Percentiles rank a stretch among this genome's conserved stretches.
Evolutionary conservation across 2,113 vertebrate species (phyloP).

Genomic region (Corythornis madagascariensis): DNA sequence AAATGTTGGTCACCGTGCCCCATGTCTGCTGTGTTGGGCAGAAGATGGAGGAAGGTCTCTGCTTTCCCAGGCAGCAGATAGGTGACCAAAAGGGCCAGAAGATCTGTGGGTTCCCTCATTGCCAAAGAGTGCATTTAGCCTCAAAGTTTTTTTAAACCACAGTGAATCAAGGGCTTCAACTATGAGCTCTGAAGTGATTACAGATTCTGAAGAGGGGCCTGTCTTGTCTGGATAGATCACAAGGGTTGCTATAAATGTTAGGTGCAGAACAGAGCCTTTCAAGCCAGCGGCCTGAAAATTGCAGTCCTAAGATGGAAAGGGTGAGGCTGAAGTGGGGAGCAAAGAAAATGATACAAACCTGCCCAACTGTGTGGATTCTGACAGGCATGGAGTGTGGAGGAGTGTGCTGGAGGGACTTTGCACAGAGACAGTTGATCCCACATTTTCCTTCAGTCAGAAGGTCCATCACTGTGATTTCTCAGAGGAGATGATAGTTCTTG

Average conservation of each 20-base stretch:
- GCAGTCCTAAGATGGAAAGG: neutral
- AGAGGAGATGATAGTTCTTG: too few relatives aligned
- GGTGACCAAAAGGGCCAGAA: neutral
- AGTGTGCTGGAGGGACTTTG: too few relatives aligned
- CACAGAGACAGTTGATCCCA: too few relatives aligned
- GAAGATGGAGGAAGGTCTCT: neutral
- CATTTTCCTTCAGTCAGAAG: too few relatives aligned
- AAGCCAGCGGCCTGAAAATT: slow-evolving; percentile 18
- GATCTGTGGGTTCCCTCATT: neutral
- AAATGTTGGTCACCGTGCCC: neutral
- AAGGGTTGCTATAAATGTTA: neutral
- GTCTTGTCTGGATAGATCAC: neutral
- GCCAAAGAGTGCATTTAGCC: neutral
- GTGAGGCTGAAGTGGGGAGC: neutral
- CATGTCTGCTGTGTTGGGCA: neutral
- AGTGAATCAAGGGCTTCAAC: slow-evolving; percentile 6
- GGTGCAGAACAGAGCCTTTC: neutral
- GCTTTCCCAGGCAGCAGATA: neutral
- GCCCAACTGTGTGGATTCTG: neutral
- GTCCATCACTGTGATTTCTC: too few relatives aligned
- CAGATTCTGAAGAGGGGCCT: neutral
- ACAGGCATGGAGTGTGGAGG: too few relatives aligned
- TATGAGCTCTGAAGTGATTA: neutral
- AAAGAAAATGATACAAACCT: neutral
- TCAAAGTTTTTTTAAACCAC: slow-evolving; percentile 7